Evolutionary conservation across 1,140 invertebrate genomes (phyloP), one percentile per base, ranked within the genome.

Genomic region (Hylyphantes graminicola): DNA sequence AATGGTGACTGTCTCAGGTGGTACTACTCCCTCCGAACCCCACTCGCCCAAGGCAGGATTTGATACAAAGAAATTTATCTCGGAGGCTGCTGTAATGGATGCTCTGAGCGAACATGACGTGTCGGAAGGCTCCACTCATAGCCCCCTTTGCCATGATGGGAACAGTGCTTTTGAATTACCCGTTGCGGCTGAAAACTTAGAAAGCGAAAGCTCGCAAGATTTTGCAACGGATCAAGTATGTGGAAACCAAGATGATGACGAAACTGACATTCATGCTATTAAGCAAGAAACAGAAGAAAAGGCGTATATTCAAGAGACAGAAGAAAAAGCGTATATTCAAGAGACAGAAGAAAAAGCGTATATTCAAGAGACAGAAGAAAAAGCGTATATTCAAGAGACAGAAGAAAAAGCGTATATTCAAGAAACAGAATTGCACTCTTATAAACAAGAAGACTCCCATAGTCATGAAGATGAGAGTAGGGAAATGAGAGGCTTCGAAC

Each of bases 11-110:
- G 68, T 87, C 11, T 87, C 86, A 50, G 86, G 79, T n/a, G 86
- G 81, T 5, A 87, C 85, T 5, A 87, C 86, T 7, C 85, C 86
- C 12, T 86, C 85, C 8, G 86, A 87, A 74, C 85, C 86, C 5
- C 81, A 85, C 7, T 87, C 86, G 12, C 86, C 86, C 4, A 82
- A 83, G 61, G 48, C 80, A 17, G 54, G 67, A 48, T 72, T 81
- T 12, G 85, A 82, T 72, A 51, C 70, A 10, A 86, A 83, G 15
- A 80, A 86, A 21, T 12, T 63, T 21, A 35, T 48, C 17, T 35
- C 19, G 2, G 82, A 76, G 21, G 11, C 74, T 15, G 82, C 51
- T 13, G 48, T 85, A 5, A 77, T 85, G 82, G 82, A 85, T 17
- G 82, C 74, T n/a, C n/a, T 85, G 21, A 85, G 82, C 53, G 82